Evolutionary conservation across 2,888 invertebrate species (phyloP).

Genomic region (Gymnoscelis rufifasciata): DNA sequence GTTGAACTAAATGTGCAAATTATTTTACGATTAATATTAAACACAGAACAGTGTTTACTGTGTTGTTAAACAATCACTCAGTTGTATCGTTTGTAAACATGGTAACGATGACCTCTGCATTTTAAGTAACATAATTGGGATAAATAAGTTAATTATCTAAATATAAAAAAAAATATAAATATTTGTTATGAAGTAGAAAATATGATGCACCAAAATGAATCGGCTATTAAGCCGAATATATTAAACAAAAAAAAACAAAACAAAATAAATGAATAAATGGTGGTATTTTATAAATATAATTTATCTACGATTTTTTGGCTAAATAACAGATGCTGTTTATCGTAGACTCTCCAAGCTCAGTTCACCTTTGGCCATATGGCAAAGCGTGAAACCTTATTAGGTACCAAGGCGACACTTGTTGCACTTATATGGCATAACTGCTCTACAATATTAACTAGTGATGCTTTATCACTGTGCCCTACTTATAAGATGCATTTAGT

Average conservation of each 20-base stretch:
- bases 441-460: constrained; percentile 59
- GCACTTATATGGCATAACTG: constrained; percentile 76
- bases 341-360: constrained; percentile 40
- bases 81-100: constrained; percentile 42
- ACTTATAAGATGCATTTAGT: constrained; percentile 36
- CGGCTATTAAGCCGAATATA: too few species aligned
- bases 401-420: constrained; percentile 77
- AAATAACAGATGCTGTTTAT: constrained; percentile 39
- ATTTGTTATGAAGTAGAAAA: too few species aligned
- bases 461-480: constrained; percentile 53
- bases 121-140: background rate
- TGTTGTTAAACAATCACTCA: constrained; percentile 39
- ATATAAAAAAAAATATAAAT: too few species aligned
- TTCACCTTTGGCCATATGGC: constrained; percentile 73
- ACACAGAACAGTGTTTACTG: constrained; percentile 33
- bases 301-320: constrained; percentile 28
- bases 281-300: background rate
- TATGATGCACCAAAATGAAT: too few species aligned
- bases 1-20: constrained; percentile 46
- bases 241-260: too few species aligned
- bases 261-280: too few species aligned
- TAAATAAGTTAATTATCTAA: background rate
- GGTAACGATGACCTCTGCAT: constrained; percentile 34
- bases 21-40: constrained; percentile 6
- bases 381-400: constrained; percentile 68